Conservation (phyloP, 2,888 invertebrate genomes). For the Pardosa pseudoannulata region DNA sequence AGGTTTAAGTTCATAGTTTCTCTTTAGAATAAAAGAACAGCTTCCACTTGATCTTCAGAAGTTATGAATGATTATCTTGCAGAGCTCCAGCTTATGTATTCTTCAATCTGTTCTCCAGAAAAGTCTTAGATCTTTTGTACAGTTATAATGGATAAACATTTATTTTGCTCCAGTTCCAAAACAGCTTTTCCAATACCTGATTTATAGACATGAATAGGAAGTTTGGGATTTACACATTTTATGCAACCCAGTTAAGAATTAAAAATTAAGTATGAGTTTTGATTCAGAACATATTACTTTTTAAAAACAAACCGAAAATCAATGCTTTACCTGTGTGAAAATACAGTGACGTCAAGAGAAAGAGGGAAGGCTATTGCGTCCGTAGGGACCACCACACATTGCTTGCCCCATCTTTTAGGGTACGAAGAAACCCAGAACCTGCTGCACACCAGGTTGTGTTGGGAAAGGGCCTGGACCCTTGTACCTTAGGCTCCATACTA, state of each 20-base stretch:
- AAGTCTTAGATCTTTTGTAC: no score
- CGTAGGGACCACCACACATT: constrained; percentile 44
- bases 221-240: constrained; percentile 4
- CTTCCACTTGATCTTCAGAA: no score
- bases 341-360: constrained; percentile 54
- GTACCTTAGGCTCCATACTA: constrained; percentile 34
- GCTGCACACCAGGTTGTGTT: constrained; percentile 30
- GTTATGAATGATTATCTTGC: no score
- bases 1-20: no score
- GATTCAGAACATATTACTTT: constrained; percentile 5
- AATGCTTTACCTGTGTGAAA: constrained; percentile 61
- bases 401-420: constrained; percentile 11
- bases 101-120: no score
- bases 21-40: no score
- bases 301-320: constrained; percentile 63
- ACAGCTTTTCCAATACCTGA: constrained; percentile 29
- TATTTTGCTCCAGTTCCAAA: constrained; percentile 98
- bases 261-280: background rate
- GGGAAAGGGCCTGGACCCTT: constrained; percentile 33
- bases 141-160: no score
- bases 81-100: no score
- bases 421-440: constrained; percentile 31
- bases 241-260: background rate
- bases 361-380: constrained; percentile 43
- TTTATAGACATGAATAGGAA: constrained; percentile 5